phyloP scores from a whole-genome alignment of 2,888 invertebrate species.

The Tholera decimalis region DNA sequence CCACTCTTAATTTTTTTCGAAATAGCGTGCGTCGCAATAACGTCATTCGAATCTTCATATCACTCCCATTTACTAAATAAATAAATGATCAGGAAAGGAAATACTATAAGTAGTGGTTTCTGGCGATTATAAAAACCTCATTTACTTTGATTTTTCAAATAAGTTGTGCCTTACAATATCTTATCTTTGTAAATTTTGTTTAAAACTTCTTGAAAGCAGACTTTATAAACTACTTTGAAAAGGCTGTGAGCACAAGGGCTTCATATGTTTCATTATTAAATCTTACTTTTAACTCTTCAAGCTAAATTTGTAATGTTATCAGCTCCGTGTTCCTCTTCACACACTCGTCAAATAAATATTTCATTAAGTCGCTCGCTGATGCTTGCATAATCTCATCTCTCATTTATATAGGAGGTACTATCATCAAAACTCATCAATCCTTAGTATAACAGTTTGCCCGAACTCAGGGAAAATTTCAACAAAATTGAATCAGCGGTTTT shows the following conservation, averaged over 20 bases:
- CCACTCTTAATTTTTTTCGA: too few species aligned
- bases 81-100: background rate
- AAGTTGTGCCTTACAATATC: too few species aligned
- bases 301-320: slow-evolving; percentile 17
- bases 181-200: too few species aligned
- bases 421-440: slow-evolving; percentile 61
- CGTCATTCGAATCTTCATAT: too few species aligned
- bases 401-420: slow-evolving; percentile 44
- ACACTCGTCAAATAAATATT: slow-evolving; percentile 39
- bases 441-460: slow-evolving; percentile 47
- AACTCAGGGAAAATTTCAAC: slow-evolving; percentile 58
- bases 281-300: slow-evolving; percentile 5
- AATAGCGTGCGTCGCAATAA: too few species aligned
- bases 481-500: slow-evolving; percentile 65
- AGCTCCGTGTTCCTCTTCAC: background rate
- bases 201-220: too few species aligned
- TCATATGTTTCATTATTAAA: slow-evolving; percentile 7
- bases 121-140: slow-evolving; percentile 1
- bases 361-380: slow-evolving; percentile 19
- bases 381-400: slow-evolving; percentile 49
- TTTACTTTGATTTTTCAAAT: slow-evolving; percentile 1
- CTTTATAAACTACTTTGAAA: too few species aligned
- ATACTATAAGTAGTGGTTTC: slow-evolving; percentile 7
- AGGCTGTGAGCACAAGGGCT: too few species aligned
- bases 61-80: background rate